These are phyloP conservation scores for Berghia stephanieae DNA, from an alignment of 1,140 invertebrate species.

Conservation along the genomic window DNA sequence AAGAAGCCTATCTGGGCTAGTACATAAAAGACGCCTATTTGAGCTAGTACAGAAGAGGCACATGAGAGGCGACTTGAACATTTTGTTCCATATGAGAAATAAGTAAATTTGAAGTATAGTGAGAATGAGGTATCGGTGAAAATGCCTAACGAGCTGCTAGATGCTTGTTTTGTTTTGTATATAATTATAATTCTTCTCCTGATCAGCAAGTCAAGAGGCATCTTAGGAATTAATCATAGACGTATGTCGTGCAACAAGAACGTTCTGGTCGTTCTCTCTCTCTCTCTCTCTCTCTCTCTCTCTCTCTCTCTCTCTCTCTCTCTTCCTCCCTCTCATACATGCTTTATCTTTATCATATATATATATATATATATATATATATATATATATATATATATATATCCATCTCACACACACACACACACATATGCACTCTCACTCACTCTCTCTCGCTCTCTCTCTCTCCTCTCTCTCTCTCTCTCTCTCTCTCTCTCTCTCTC, in stretches of 20 bases:
- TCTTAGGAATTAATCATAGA: too few species aligned
- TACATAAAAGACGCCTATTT: too few species aligned
- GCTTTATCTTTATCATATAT: too few species aligned
- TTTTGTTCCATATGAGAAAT: not conserved
- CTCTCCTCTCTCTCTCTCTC: not conserved
- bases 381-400: too few species aligned
- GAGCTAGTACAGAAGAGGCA: too few species aligned
- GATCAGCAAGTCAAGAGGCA: too few species aligned
- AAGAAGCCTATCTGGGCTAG: too few species aligned
- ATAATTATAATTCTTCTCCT: not conserved
- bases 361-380: too few species aligned
- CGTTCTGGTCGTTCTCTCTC: not conserved
- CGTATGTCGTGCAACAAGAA: too few species aligned
- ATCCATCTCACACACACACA: too few species aligned
- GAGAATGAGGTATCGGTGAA: not conserved
- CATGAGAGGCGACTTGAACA: too few species aligned
- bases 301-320: not conserved
- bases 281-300: constrained; percentile 3
- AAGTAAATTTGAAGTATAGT: not conserved
- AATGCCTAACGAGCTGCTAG: not conserved
- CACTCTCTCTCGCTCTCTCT: not conserved
- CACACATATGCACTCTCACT: too few species aligned
- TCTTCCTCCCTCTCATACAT: not conserved
- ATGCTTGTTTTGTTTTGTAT: not conserved
- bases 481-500: not conserved